phyloP scores from a whole-genome alignment of 2,113 vertebrate species.

The Tylochromis polylepis region DNA sequence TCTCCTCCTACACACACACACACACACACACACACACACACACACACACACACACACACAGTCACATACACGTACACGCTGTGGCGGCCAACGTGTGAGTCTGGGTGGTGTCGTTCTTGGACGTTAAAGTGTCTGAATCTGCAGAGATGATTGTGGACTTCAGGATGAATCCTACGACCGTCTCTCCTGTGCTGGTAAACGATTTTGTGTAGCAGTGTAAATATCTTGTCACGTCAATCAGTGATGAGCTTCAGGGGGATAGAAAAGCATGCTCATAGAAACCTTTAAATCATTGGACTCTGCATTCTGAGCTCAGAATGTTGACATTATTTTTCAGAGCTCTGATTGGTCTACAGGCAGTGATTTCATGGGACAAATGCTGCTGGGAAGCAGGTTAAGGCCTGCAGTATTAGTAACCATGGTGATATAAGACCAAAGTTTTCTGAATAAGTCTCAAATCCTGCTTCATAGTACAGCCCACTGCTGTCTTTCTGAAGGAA shows the following conservation, averaged over 20 bases:
- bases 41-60: not conserved
- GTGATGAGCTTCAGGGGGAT: not conserved
- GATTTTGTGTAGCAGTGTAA: not conserved
- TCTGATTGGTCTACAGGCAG: not conserved
- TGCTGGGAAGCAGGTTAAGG: not conserved
- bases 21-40: not conserved
- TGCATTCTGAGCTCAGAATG: not conserved
- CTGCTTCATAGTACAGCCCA: not conserved
- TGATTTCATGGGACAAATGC: not conserved
- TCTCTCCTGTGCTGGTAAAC: not conserved
- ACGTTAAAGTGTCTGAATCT: not conserved
- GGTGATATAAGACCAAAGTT: not conserved
- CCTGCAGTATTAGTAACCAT: not conserved
- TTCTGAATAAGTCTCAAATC: not conserved
- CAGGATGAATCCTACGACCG: not conserved
- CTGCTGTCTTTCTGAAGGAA: not conserved
- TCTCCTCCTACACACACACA: slow-evolving; percentile 81
- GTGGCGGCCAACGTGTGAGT: not conserved
- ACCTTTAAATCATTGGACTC: not conserved
- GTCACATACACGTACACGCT: not conserved
- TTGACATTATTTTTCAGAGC: not conserved
- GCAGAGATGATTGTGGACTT: not conserved
- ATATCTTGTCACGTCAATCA: not conserved
- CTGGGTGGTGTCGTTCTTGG: not conserved
- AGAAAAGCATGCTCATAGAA: not conserved